Evolutionary conservation across 2,888 invertebrate species (phyloP).

Genomic region (Leptinotarsa juncta): DNA sequence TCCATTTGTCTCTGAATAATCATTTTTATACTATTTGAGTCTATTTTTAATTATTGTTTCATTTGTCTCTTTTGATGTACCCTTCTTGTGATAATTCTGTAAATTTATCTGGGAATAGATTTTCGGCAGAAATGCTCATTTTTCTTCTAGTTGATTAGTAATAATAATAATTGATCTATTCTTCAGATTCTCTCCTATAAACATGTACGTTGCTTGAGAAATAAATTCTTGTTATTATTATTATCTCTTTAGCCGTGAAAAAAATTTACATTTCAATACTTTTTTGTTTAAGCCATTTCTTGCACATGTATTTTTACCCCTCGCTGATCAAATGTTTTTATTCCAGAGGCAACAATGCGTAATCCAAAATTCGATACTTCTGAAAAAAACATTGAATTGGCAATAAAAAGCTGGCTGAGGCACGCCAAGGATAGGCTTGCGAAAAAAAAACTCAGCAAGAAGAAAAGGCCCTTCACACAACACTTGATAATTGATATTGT

Average conservation of each 20-base stretch:
- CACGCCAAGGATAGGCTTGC: not conserved
- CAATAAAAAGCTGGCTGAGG: constrained; percentile 6
- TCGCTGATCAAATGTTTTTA: not conserved
- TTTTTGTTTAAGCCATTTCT: not conserved
- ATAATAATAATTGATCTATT: not conserved
- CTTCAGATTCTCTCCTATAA: not conserved
- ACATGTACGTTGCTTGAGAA: too few relatives aligned
- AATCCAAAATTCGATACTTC: not conserved
- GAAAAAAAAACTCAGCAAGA: not conserved
- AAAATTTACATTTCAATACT: not conserved
- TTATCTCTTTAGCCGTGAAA: not conserved
- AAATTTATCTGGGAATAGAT: not conserved
- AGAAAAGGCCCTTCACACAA: not conserved
- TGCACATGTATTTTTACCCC: not conserved
- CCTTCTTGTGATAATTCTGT: not conserved
- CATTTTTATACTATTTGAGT: not conserved
- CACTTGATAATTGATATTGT: not conserved
- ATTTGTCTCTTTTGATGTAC: not conserved
- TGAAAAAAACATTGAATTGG: constrained; percentile 8
- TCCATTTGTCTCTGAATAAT: not conserved
- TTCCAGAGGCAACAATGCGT: constrained; percentile 4
- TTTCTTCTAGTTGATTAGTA: not conserved
- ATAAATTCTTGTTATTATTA: too few relatives aligned
- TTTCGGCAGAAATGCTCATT: not conserved
- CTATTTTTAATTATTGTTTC: not conserved